Evolutionary conservation across 2,113 vertebrate species (phyloP).

Genomic region (Protobothrops flavoviridis): DNA sequence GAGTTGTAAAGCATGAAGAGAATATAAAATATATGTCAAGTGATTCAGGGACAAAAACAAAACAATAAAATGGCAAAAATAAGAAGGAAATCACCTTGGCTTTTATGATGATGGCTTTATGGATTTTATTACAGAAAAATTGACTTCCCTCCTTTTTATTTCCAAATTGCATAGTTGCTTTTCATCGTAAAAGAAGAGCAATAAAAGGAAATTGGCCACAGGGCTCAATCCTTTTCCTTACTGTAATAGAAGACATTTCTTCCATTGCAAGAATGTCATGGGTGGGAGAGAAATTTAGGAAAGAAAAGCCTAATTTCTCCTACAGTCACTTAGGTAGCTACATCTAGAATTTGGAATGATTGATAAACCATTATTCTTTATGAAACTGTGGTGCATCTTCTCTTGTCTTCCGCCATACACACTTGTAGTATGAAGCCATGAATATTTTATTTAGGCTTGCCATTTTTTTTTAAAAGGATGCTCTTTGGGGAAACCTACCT

Average conservation of each 20-base stretch:
- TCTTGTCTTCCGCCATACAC: background rate
- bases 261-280: background rate
- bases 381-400: background rate
- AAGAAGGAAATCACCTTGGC: background rate
- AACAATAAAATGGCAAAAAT: background rate
- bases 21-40: background rate
- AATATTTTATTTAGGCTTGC: background rate
- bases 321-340: background rate
- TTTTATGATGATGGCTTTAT: background rate
- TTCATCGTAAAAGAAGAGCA: background rate
- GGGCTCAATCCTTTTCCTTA: background rate
- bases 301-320: background rate
- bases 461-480: background rate
- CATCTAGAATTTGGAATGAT: background rate
- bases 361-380: background rate
- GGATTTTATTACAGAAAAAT: slow-evolving; percentile 5
- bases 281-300: background rate
- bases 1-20: background rate
- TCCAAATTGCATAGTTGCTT: background rate
- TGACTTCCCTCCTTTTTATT: background rate
- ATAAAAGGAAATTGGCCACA: background rate
- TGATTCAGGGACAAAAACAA: background rate
- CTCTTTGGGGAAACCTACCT: background rate
- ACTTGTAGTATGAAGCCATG: background rate
- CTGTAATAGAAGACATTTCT: background rate